Conservation (phyloP, 2,797 vertebrate species). For the Salmo trutta region DNA sequence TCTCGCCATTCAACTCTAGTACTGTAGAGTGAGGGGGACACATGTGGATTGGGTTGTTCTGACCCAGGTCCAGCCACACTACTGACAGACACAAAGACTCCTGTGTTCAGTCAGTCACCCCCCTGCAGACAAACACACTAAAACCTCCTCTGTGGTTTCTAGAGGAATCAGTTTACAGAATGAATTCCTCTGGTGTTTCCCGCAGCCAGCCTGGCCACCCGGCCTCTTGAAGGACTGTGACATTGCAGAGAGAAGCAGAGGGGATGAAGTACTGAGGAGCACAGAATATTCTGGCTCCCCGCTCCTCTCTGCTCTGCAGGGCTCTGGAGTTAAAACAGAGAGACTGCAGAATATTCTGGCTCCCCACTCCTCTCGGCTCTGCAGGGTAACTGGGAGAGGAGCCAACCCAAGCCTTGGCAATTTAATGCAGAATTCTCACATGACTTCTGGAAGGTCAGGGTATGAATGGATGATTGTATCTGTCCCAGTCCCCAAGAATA, state of each 20-base stretch:
- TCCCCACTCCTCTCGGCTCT: constrained; percentile 20
- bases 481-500: neutral
- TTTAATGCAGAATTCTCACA: constrained; percentile 66
- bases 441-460: constrained; percentile 57
- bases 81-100: constrained; percentile 55
- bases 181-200: constrained; percentile 57
- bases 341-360: constrained; percentile 58
- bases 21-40: constrained; percentile 33
- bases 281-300: constrained; percentile 67
- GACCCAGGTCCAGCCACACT: constrained; percentile 31
- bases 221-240: constrained; percentile 66
- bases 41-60: constrained; percentile 65
- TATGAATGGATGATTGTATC: neutral
- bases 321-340: constrained; percentile 62
- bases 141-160: constrained; percentile 57
- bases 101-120: constrained; percentile 65
- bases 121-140: constrained; percentile 11
- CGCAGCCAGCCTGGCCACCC: constrained; percentile 37
- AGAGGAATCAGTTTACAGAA: constrained; percentile 65
- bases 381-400: constrained; percentile 65
- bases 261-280: constrained; percentile 68
- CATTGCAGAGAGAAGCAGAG: constrained; percentile 63
- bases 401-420: constrained; percentile 71
- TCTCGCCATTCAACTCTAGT: too few relatives aligned
- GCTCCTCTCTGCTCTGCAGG: constrained; percentile 40